Conservation (phyloP, 2,113 vertebrate species). For the Corydoras sp. region DNA sequence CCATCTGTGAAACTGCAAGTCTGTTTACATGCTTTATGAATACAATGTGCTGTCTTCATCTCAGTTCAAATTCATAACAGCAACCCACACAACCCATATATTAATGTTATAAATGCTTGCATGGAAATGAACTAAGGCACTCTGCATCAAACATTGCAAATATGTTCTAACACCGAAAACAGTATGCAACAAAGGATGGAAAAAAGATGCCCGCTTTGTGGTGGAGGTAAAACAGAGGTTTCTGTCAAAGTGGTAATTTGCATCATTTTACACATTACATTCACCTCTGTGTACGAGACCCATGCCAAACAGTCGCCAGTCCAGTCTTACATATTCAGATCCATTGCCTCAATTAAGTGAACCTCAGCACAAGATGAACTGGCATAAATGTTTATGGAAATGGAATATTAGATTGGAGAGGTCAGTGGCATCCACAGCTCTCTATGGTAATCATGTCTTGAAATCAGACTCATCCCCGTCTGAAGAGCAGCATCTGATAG, state of each 20-base stretch:
- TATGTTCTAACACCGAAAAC: slow-evolving; percentile 39
- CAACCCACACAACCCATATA: slow-evolving; percentile 43
- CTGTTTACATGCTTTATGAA: slow-evolving; percentile 33
- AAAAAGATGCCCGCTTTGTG: slow-evolving; percentile 26
- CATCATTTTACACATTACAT: slow-evolving; percentile 70
- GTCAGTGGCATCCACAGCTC: slow-evolving; percentile 64
- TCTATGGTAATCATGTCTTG: slow-evolving; percentile 74
- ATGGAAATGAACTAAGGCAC: slow-evolving; percentile 38
- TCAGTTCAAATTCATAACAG: slow-evolving; percentile 38
- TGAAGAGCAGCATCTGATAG: slow-evolving; percentile 71
- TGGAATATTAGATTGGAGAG: slow-evolving; percentile 68
- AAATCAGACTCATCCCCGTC: slow-evolving; percentile 65
- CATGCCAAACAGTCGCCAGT: slow-evolving; percentile 52
- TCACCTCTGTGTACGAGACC: slow-evolving; percentile 57
- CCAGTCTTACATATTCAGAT: slow-evolving; percentile 71
- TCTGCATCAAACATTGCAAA: slow-evolving; percentile 36
- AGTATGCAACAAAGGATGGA: slow-evolving; percentile 28
- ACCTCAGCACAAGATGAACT: slow-evolving; percentile 70
- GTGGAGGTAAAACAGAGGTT: slow-evolving; percentile 43
- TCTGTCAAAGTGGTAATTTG: slow-evolving; percentile 66
- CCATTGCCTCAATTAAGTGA: slow-evolving; percentile 71
- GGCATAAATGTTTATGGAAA: slow-evolving; percentile 76
- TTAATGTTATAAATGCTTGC: slow-evolving; percentile 41
- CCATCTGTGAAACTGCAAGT: slow-evolving; percentile 12
- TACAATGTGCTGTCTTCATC: slow-evolving; percentile 19